phyloP scores from a whole-genome alignment of 2,797 vertebrate species.

The Halcyon leucocephala region DNA sequence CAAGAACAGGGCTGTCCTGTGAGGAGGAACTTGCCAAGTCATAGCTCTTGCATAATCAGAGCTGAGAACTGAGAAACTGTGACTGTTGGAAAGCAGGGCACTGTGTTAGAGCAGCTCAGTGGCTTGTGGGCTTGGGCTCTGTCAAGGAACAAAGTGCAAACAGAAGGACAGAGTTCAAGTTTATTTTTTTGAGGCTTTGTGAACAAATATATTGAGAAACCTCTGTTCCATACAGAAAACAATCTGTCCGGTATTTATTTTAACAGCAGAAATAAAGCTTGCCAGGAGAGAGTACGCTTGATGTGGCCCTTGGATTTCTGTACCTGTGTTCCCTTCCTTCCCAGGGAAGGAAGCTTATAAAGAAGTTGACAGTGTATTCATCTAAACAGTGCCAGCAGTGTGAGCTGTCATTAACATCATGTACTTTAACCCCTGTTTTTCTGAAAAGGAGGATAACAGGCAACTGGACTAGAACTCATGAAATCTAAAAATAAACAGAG shows the following conservation, averaged over 20 bases:
- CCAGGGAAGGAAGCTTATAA: not conserved
- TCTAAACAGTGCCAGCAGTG: not conserved
- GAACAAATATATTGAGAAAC: not conserved
- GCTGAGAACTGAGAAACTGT: not conserved
- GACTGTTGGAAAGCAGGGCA: not conserved
- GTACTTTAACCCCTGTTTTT: not conserved
- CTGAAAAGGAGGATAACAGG: not conserved
- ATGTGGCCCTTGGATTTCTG: not conserved
- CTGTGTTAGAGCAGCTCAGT: not conserved
- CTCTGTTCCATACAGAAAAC: not conserved
- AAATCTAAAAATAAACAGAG: not conserved
- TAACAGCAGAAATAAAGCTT: constrained; percentile 11
- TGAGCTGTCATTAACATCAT: not conserved
- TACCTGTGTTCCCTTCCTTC: not conserved
- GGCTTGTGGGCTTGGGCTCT: not conserved
- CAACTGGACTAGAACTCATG: not conserved
- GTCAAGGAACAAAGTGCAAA: constrained; percentile 17
- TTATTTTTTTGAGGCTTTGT: not conserved
- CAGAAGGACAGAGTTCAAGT: constrained; percentile 10
- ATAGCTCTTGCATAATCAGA: constrained; percentile 58
- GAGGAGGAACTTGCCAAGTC: constrained; percentile 65
- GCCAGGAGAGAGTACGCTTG: not conserved
- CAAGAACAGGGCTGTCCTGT: not conserved
- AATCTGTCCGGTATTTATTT: constrained; percentile 6
- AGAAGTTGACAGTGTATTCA: not conserved